A percentile compares a stretch with the other conserved stretches of the same genome.
These are phyloP conservation scores for Crocodylus rhombifer DNA, from an alignment of 2,797 vertebrate genomes.

Conservation along the genomic window DNA sequence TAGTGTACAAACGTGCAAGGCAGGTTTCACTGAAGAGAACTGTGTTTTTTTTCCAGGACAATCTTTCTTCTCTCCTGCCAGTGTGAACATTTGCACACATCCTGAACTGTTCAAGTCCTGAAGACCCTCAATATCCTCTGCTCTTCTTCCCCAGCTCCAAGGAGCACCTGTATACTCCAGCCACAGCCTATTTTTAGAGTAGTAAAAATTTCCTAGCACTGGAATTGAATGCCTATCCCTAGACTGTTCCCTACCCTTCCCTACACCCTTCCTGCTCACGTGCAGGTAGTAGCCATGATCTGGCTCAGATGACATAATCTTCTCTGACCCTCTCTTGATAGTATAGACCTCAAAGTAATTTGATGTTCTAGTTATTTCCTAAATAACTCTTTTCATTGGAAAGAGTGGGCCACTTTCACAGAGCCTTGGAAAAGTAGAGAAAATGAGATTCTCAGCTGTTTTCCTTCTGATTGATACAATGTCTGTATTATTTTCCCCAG, in stretches of 20 bases:
- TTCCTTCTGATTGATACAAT: constrained; percentile 3
- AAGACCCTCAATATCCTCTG: too few relatives aligned
- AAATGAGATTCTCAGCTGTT: neutral
- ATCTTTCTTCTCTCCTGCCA: too few relatives aligned
- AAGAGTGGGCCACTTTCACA: constrained; percentile 37
- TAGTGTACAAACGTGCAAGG: too few relatives aligned
- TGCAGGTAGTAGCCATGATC: constrained; percentile 19
- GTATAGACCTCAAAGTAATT: constrained; percentile 33
- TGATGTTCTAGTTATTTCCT: constrained; percentile 36
- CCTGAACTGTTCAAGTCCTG: too few relatives aligned
- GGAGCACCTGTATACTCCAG: too few relatives aligned
- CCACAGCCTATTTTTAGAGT: too few relatives aligned
- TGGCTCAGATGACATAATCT: constrained; percentile 45
- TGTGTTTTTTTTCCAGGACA: too few relatives aligned
- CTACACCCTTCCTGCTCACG: neutral
- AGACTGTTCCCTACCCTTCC: constrained; percentile 8
- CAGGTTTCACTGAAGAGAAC: too few relatives aligned
- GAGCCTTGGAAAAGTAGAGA: constrained; percentile 30
- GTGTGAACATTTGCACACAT: too few relatives aligned
- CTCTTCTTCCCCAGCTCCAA: too few relatives aligned
- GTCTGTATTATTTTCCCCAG: neutral
- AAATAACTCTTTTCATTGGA: constrained; percentile 40
- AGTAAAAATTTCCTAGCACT: too few relatives aligned
- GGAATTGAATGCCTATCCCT: neutral
- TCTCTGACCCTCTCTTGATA: constrained; percentile 23